Percentiles rank a stretch among this genome's conserved stretches.
Evolutionary conservation across 2,888 invertebrate genomes (phyloP).

Genomic region (Entomobrya multifasciata): DNA sequence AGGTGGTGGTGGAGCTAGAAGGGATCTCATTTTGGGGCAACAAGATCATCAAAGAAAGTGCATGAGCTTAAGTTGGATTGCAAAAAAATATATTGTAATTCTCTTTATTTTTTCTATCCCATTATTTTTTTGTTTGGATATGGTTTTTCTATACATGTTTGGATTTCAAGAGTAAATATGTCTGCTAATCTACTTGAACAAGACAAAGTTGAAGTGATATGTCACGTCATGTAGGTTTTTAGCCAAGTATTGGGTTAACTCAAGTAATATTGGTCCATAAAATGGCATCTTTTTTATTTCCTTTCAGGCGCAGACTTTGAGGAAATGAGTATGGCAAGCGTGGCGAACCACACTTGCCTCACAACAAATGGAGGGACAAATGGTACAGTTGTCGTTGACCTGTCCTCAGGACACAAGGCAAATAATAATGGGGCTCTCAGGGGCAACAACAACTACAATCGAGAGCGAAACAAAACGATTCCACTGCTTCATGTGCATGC

Average conservation of each 20-base stretch:
- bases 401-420: constrained; percentile 73
- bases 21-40: not conserved
- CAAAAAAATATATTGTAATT: constrained; percentile 75
- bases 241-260: not conserved
- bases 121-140: not conserved
- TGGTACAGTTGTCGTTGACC: constrained; percentile 76
- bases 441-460: constrained; percentile 63
- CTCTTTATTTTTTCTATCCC: constrained; percentile 36
- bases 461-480: constrained; percentile 77
- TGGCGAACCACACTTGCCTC: constrained; percentile 78
- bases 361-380: constrained; percentile 73
- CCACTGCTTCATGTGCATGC: constrained; percentile 74
- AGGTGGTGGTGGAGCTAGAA: not conserved
- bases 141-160: not conserved
- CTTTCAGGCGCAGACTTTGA: constrained; percentile 79
- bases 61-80: constrained; percentile 72
- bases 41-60: constrained; percentile 40
- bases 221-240: not conserved
- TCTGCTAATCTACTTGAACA: not conserved
- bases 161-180: not conserved
- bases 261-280: not conserved
- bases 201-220: constrained; percentile 9
- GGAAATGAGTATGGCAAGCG: constrained; percentile 79
- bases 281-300: not conserved
- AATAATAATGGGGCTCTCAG: constrained; percentile 63